Evolutionary conservation across 2,113 vertebrate genomes (phyloP), one percentile per base, ranked within the genome.

Genomic region (Tautogolabrus adspersus): DNA sequence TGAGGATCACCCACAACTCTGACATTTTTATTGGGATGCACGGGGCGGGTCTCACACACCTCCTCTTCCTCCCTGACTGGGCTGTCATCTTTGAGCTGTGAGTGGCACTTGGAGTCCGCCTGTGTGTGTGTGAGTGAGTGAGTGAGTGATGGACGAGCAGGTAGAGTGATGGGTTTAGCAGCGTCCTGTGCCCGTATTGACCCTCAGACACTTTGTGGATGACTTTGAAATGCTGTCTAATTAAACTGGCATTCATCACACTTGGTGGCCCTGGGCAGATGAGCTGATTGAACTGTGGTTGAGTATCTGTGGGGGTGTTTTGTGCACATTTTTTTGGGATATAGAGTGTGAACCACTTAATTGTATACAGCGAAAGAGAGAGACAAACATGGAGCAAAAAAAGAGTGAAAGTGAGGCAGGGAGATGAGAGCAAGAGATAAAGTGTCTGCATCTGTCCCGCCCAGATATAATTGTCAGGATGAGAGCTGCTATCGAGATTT

Each of bases 21-120:
- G 98, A 99, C 88, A 95, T 99, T 87, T 99, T 99, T 85, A 97
- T 99, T n/a, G 97, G 97, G 61, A 98, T 99, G 89, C 98, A 99
- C 0, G 98, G 98, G 78, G 98, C 98, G 2, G 98, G 98, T 1
- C 97, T 99, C 66, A 98, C 97, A 9, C 98, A 99, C 82, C 92
- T 99, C 76, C 96, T 99, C 60, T 99, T 99, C 81, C 95, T 99
- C 10, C 98, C 98, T 0, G 97, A 99, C 94, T 99, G 98, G 98
- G 97, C 97, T 66, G 96, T 97, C 64, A 94, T 98, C 44, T 98
- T 99, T 82, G 98, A 99, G 88, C 94, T 99, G 98, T 99, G 91
- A 94, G 98, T 96, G 61, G 86, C 84, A 55, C 54, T 40, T 77
- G 47, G 55, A 62, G 46, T 44, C 38, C 47, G 38, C 44, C 10